phyloP scores from a whole-genome alignment of 2,797 vertebrate genomes.

The Pangasius mekongensis region DNA sequence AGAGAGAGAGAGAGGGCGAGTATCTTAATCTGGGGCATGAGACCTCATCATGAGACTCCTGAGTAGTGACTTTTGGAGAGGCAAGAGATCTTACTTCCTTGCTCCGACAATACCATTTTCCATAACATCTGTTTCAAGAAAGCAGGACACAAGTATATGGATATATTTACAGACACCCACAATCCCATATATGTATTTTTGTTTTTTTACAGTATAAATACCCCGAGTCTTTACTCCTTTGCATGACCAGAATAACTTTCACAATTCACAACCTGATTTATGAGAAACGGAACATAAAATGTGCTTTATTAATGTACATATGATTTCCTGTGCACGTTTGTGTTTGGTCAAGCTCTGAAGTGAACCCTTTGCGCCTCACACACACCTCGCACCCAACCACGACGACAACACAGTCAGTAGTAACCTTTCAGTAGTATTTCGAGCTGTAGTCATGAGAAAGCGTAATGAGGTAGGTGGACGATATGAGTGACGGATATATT shows the following conservation, averaged over 20 bases:
- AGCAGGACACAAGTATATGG: neutral
- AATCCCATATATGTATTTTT: neutral
- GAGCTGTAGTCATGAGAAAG: neutral
- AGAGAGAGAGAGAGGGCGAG: neutral
- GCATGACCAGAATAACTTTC: neutral
- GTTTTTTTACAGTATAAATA: neutral
- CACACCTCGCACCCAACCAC: neutral
- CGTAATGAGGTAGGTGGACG: neutral
- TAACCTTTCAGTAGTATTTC: neutral
- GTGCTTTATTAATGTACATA: neutral
- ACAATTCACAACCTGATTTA: neutral
- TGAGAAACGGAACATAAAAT: neutral
- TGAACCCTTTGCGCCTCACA: neutral
- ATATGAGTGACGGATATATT: conserved; percentile 27
- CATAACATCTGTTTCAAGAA: neutral
- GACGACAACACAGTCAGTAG: too few species aligned
- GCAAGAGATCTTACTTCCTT: neutral
- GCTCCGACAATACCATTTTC: neutral
- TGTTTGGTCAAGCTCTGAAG: neutral
- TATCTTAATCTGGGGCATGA: neutral
- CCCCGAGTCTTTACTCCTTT: neutral
- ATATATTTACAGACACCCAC: neutral
- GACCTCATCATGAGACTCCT: neutral
- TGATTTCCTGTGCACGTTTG: too few species aligned
- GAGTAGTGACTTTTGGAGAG: neutral